These are phyloP conservation scores for Dromococcyx pavoninus DNA, from an alignment of 2,797 vertebrate genomes.

Conservation along the genomic window DNA sequence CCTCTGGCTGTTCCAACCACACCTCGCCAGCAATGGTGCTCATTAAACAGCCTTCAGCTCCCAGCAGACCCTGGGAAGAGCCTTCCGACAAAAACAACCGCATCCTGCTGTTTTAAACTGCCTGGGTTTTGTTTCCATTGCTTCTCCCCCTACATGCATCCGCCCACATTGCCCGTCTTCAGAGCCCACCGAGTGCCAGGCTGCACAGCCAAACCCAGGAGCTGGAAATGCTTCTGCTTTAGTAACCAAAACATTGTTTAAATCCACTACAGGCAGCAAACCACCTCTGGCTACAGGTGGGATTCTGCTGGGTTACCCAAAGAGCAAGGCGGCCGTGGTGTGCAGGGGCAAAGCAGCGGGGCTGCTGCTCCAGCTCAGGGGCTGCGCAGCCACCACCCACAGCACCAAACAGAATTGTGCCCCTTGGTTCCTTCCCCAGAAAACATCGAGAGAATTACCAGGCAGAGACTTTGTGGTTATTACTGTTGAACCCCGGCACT, in stretches of 20 bases:
- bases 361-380: background rate
- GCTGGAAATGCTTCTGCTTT: no score
- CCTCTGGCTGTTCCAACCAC: background rate
- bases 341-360: background rate
- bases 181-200: fast-evolving
- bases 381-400: background rate
- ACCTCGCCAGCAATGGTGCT: fast-evolving
- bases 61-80: fast-evolving
- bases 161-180: fast-evolving
- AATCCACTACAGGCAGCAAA: background rate
- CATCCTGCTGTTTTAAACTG: background rate
- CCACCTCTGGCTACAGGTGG: background rate
- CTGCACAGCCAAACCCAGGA: background rate
- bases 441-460: background rate
- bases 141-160: background rate
- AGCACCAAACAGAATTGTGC: background rate
- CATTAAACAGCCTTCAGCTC: background rate
- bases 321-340: fast-evolving
- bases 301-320: background rate
- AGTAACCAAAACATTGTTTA: background rate
- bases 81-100: background rate
- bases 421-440: background rate
- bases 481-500: background rate
- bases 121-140: background rate
- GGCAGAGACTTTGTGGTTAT: background rate